phyloP scores from a whole-genome alignment of 2,113 vertebrate species.

The Mesoclemmys tuberculata region DNA sequence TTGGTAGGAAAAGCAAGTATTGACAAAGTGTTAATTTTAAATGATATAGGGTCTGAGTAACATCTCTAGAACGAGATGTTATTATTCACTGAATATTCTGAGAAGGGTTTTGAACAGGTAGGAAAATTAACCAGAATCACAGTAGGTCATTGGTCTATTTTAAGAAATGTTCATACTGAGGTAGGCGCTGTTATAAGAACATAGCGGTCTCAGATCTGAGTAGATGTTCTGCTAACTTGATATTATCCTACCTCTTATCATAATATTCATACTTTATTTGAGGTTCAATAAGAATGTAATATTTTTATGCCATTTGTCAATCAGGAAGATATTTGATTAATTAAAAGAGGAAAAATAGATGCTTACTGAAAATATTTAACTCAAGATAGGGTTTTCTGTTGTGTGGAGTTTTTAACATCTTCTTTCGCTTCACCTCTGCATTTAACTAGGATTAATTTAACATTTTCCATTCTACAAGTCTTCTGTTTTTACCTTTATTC shows the following conservation, averaged over 20 bases:
- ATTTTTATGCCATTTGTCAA: background rate
- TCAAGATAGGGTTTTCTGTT: background rate
- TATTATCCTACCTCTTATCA: background rate
- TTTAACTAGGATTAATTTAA: background rate
- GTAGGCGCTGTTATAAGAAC: background rate
- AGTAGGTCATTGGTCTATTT: background rate
- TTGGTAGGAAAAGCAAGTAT: conserved; percentile 11
- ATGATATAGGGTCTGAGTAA: background rate
- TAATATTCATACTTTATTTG: background rate
- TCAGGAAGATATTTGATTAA: background rate
- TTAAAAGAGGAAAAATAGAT: background rate
- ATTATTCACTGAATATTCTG: background rate
- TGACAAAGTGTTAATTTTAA: conserved; percentile 27
- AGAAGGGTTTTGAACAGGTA: background rate
- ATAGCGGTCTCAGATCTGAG: background rate
- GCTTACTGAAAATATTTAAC: background rate
- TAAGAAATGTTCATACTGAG: background rate
- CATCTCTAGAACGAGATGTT: background rate
- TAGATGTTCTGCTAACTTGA: background rate
- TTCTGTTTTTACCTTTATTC: background rate
- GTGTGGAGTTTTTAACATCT: background rate
- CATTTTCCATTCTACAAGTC: background rate
- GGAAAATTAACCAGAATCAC: background rate
- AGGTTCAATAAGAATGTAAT: background rate
- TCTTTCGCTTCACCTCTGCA: background rate